Evolutionary conservation across 1,140 invertebrate genomes (phyloP), one percentile per base, ranked within the genome.

Genomic region (Radopholus similis): DNA sequence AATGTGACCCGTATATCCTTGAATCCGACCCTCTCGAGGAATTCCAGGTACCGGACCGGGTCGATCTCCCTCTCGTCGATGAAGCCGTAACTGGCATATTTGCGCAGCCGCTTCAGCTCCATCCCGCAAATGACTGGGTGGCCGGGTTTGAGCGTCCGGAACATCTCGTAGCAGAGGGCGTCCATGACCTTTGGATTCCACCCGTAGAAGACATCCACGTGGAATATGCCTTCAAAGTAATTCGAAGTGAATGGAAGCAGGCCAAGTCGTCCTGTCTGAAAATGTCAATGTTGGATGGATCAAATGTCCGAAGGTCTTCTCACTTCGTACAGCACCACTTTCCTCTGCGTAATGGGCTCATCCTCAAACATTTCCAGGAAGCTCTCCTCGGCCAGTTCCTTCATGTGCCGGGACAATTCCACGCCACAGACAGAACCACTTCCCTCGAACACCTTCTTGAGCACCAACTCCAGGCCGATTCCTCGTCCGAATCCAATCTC

Each of bases 171-270:
- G n/a, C 32, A 37, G 13, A 71, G 49, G 9, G 51, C 35, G 26
- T 32, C 55, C 18, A 71, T 53, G 18, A 21, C 18, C 15, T 18
- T 32, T 1, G 9, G 26, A 32, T 23, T 15, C 69, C 69, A 71
- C n/a, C 59, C 68, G 57, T 71, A 71, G 70, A 71, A 71, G n/a
- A 73, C 69, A 38, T 71, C 69, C 15, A 71, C 34, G 26, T 71
- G 69, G 55, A 30, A 71, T 34, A 71, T 57, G 4, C 32, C 21
- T 2, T 71, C 70, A 28, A 71, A 71, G 26, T 38, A 40, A 18
- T 71, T 42, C n/a, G 28, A 54, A 2, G 69, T 66, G 38, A 62
- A 71, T 8, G 69, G 69, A n/a, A 71, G 35, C 18, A 15, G 30
- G 15, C 47, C 5, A 26, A 1, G 2, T 21, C 47, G 23, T 51